A percentile compares a stretch with the other conserved stretches of the same genome.
Conservation (phyloP, 2,888 invertebrate species). For the Leptinotarsa juncta region DNA sequence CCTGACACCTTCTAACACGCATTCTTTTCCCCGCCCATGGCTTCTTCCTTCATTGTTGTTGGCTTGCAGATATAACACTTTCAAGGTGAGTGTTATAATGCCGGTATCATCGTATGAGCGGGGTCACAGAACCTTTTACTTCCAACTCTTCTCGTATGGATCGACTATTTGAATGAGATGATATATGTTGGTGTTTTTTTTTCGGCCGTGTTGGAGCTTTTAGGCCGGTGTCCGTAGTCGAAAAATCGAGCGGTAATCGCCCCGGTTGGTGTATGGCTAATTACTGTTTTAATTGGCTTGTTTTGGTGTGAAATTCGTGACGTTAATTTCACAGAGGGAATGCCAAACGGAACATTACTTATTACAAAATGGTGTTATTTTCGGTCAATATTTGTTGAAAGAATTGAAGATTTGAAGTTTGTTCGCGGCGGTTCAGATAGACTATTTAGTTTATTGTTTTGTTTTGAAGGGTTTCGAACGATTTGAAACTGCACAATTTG, state of each 20-base stretch:
- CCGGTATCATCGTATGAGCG: constrained; percentile 39
- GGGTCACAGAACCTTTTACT: constrained; percentile 46
- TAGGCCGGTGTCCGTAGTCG: background rate
- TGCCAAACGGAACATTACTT: background rate
- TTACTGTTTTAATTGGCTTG: constrained; percentile 8
- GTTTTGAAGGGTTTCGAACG: no score
- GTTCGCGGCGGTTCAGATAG: no score
- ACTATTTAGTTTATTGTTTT: no score
- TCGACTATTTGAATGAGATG: constrained; percentile 34
- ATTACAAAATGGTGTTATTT: background rate
- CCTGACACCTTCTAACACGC: constrained; percentile 15
- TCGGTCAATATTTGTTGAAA: no score
- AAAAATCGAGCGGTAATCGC: background rate
- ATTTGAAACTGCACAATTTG: no score
- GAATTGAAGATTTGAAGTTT: no score
- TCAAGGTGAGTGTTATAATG: constrained; percentile 48
- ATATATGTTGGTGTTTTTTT: constrained; percentile 28
- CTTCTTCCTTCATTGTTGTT: constrained; percentile 39
- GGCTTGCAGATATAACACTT: constrained; percentile 46
- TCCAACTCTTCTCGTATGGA: constrained; percentile 34
- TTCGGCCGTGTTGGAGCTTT: constrained; percentile 10
- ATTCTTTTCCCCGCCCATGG: constrained; percentile 30
- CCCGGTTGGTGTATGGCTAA: background rate
- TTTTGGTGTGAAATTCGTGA: background rate
- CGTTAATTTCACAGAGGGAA: background rate